Evolutionary conservation across 1,140 invertebrate genomes (phyloP), one percentile per base, ranked within the genome.

Genomic region (Choristoneura fumiferana): DNA sequence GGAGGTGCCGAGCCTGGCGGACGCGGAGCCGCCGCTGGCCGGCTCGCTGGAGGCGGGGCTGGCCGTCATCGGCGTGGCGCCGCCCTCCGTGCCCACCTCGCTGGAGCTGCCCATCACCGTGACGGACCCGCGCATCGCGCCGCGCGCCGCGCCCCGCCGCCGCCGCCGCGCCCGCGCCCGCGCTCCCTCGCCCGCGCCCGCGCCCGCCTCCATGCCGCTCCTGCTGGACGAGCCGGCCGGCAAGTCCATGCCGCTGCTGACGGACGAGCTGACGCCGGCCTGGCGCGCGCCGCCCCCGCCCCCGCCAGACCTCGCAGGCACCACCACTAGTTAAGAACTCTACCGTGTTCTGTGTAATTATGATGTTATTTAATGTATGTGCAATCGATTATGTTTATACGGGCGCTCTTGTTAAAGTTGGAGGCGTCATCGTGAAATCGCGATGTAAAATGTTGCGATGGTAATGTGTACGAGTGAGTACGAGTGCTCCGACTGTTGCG

Each of bases 81-180:
- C 92, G 54, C 88, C 86, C 35, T 87, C 89, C 8, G 85, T 93
- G 40, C 90, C 92, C 36, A 91, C 92, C 0, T 93, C 93, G 0
- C 73, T 95, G 0, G 93, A 94, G 69, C 69, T 94, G 53, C 93
- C 94, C 9, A 92, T 95, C 4, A 93, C 93, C 0, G 92, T 94
- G 0, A 93, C 92, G 0, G 93, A 95, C 83, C 92, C 93, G 6
- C 90, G 86, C 17, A 93, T 94, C 61, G 92, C 93, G 0, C 87
- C 90, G 1, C 89, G 87, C 64, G 81, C 79, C 0, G 73, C 81
- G 1, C 83, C 38, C 83, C 83, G 0, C 58, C 84, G 2, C 66
- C 75, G 1, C 56, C 68, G 4, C 81, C 79, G 45, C 73, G 76
- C 36, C 52, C 65, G 10, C 69, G 76, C 5, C 53, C n/a, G n/a